A percentile compares a stretch with the other conserved stretches of the same genome.
Evolutionary conservation across 2,113 vertebrate species (phyloP).

Genomic region (Chamaea fasciata): DNA sequence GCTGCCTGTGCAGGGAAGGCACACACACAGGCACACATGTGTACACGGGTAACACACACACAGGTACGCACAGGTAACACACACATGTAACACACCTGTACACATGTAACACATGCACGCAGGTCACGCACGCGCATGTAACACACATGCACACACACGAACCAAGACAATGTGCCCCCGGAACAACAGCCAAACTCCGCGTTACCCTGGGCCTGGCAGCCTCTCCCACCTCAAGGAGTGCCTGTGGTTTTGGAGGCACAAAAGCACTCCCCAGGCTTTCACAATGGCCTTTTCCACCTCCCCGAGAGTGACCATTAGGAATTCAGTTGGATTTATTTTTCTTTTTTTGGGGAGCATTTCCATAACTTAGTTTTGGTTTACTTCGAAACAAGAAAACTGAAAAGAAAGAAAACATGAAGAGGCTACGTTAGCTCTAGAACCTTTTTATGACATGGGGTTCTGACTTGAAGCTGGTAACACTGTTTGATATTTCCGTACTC

Average conservation of each 20-base stretch:
- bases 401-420: background rate
- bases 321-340: background rate
- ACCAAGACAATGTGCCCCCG: background rate
- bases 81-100: background rate
- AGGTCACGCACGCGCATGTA: too few relatives aligned
- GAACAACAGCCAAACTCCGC: background rate
- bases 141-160: accelerated
- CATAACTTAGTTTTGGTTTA: background rate
- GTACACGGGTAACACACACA: background rate
- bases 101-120: background rate
- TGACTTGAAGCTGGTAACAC: background rate
- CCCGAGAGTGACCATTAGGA: background rate
- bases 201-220: accelerated
- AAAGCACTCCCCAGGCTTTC: background rate
- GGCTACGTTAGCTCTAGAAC: background rate
- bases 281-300: background rate
- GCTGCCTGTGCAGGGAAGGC: constrained; percentile 24
- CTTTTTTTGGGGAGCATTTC: background rate
- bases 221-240: background rate
- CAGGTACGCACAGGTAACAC: background rate
- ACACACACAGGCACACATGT: background rate
- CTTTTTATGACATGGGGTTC: accelerated
- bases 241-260: accelerated
- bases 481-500: background rate
- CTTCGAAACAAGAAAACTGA: background rate